Percentiles rank a stretch among this genome's conserved stretches.
phyloP scores from a whole-genome alignment of 2,797 vertebrate species.

The Danio kyathit region DNA sequence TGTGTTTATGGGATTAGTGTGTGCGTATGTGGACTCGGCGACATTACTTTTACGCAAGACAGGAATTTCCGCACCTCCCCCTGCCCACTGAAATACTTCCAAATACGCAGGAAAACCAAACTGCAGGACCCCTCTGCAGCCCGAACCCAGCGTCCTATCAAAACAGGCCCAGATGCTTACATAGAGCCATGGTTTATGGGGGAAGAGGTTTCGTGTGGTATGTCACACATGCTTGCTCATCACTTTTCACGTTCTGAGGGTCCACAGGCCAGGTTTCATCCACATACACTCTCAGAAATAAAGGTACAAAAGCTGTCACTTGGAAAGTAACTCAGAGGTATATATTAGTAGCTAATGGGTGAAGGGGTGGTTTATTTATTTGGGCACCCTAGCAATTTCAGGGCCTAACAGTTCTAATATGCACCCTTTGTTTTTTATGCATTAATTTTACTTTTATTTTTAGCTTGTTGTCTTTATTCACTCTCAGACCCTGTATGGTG shows the following conservation, averaged over 20 bases:
- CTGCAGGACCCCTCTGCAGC: conserved; percentile 65
- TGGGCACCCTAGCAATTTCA: too few species aligned
- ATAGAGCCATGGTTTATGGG: conserved; percentile 37
- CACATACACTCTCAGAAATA: too few species aligned
- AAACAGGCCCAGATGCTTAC: conserved; percentile 63
- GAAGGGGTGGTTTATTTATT: too few species aligned
- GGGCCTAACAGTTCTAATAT: too few species aligned
- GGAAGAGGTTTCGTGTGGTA: conserved; percentile 37
- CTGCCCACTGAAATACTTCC: conserved; percentile 30
- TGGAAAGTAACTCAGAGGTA: too few species aligned
- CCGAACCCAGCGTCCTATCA: conserved; percentile 66
- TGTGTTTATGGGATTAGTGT: conserved; percentile 5
- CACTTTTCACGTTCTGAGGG: conserved; percentile 17
- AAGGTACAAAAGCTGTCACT: too few species aligned
- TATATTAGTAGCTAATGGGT: too few species aligned
- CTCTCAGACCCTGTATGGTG: too few species aligned
- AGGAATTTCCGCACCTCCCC: conserved; percentile 50
- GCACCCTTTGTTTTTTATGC: too few species aligned
- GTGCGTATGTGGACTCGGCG: conserved; percentile 26
- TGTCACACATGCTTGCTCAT: conserved; percentile 29
- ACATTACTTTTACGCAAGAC: conserved; percentile 56
- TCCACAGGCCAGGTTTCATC: background rate
- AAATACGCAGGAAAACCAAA: conserved; percentile 61
- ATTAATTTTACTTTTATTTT: too few species aligned
- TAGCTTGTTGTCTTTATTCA: too few species aligned